A percentile compares a stretch with the other conserved stretches of the same genome.
These are phyloP conservation scores for human (Homo sapiens) DNA, from an alignment of 2,113 vertebrate species.

Conservation along the genomic window GRCh38 chr6:4022001-4022500, in stretches of 20 bases:
- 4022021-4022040: too few relatives aligned
- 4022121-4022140: not conserved
- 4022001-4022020: not conserved
- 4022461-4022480: not conserved
- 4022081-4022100: not conserved
- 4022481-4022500: not conserved
- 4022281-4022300: not conserved
- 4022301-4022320: not conserved
- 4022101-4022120: slow-evolving; percentile 45
- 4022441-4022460: too few relatives aligned
- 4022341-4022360: not conserved
- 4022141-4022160: not conserved
- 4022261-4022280: not conserved
- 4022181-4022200: not conserved
- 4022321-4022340: not conserved
- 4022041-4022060: not conserved
- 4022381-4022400: not conserved
- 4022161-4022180: too few relatives aligned
- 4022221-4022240: not conserved
- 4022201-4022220: not conserved
- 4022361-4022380: not conserved
- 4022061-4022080: not conserved
- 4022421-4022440: not conserved
- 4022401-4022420: not conserved
- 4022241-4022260: not conserved